Conservation (phyloP, 2,797 vertebrate species). For the Poeciliopsis turneri region DNA sequence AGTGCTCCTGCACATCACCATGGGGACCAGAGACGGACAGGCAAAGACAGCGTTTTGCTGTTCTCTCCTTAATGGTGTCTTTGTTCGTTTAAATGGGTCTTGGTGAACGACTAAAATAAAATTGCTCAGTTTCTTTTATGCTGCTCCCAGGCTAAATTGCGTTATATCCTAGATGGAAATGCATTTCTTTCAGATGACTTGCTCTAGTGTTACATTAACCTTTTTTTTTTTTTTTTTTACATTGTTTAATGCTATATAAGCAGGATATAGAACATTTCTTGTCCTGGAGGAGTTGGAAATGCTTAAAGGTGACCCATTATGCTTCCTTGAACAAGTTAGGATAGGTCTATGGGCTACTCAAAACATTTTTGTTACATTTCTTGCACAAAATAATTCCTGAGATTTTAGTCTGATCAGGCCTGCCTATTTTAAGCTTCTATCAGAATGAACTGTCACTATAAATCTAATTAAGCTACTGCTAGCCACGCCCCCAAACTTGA, state of each 20-base stretch:
- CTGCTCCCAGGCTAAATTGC: not conserved
- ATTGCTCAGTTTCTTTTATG: not conserved
- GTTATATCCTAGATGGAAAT: not conserved
- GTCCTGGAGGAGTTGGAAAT: not conserved
- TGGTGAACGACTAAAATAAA: not conserved
- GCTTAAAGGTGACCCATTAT: not conserved
- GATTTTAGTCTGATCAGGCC: too few relatives aligned
- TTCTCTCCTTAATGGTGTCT: constrained; percentile 33
- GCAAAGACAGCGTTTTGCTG: constrained; percentile 40
- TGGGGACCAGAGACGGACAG: constrained; percentile 55
- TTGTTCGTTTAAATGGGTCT: constrained; percentile 12
- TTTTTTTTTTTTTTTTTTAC: not conserved
- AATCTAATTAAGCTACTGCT: too few relatives aligned
- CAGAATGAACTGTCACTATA: too few relatives aligned
- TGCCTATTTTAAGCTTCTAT: too few relatives aligned
- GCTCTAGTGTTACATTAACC: not conserved
- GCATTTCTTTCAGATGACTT: not conserved
- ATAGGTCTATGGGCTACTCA: too few relatives aligned
- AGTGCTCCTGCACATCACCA: constrained; percentile 76
- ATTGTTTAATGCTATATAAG: not conserved
- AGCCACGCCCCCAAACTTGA: too few relatives aligned
- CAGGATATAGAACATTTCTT: not conserved
- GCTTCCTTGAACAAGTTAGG: too few relatives aligned
- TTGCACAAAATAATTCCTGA: too few relatives aligned
- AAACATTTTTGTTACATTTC: too few relatives aligned